These are phyloP conservation scores for Lasiurus cinereus DNA, from an alignment of 2,113 vertebrate species.

Conservation along the genomic window DNA sequence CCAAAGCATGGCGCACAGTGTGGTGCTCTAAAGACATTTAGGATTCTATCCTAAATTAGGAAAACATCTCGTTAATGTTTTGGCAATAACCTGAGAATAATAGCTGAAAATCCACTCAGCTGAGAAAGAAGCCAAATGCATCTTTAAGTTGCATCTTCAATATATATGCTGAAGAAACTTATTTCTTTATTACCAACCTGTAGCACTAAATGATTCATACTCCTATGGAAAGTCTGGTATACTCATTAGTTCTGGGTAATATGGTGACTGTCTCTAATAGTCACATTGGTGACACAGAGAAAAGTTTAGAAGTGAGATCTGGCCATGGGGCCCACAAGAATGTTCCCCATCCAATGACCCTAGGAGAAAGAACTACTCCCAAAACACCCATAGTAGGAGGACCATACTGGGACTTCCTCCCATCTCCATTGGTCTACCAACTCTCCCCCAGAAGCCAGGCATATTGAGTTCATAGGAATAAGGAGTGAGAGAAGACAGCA, in stretches of 20 bases:
- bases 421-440: not conserved
- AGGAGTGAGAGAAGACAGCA: not conserved
- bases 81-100: not conserved
- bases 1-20: not conserved
- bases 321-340: not conserved
- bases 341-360: too few relatives aligned
- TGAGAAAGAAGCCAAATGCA: not conserved
- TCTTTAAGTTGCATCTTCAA: not conserved
- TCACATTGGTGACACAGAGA: not conserved
- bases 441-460: not conserved
- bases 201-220: not conserved
- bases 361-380: not conserved
- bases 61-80: not conserved
- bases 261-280: fast-evolving
- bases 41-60: not conserved
- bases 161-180: not conserved
- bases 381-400: not conserved
- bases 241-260: not conserved
- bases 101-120: not conserved
- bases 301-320: not conserved
- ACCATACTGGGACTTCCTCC: not conserved
- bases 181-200: not conserved
- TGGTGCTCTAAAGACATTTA: not conserved
- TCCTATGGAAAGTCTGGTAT: not conserved
- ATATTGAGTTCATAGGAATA: not conserved